These are phyloP conservation scores for Pandemis corylana DNA, from an alignment of 2,888 invertebrate species.

Conservation along the genomic window DNA sequence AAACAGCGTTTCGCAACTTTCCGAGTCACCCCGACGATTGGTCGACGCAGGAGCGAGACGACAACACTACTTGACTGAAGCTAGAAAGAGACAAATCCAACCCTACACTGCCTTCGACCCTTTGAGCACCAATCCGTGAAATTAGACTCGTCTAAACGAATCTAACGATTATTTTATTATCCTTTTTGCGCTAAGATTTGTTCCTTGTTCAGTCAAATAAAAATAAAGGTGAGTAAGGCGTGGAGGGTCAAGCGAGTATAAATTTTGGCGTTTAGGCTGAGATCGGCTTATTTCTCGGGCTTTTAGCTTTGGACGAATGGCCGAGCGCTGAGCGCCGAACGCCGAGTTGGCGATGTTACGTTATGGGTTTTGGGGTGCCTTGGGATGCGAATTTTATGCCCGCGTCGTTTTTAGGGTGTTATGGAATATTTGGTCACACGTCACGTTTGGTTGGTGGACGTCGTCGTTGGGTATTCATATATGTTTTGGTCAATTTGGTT, in stretches of 20 bases:
- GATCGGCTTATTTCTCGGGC: conserved; percentile 79
- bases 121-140: conserved; percentile 83
- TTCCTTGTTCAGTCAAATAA: conserved; percentile 85
- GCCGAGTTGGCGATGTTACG: conserved; percentile 8
- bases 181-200: conserved; percentile 85
- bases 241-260: conserved; percentile 80
- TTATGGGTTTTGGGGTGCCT: neutral
- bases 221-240: conserved; percentile 84
- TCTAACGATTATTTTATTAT: conserved; percentile 86
- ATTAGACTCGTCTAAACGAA: conserved; percentile 85
- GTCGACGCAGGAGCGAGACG: conserved; percentile 63
- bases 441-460: no score
- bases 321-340: conserved; percentile 11
- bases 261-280: conserved; percentile 75
- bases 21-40: conserved; percentile 67
- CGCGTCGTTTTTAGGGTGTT: neutral
- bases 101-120: conserved; percentile 71
- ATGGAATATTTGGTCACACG: no score
- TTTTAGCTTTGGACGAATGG: conserved; percentile 66
- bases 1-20: conserved; percentile 58
- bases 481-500: no score
- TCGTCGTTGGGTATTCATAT: no score
- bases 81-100: conserved; percentile 60
- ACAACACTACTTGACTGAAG: conserved; percentile 38
- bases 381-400: neutral